Evolutionary conservation across 2,113 vertebrate genomes (phyloP), one percentile per base, ranked within the genome.

Genomic region (Aegotheles bennettii): DNA sequence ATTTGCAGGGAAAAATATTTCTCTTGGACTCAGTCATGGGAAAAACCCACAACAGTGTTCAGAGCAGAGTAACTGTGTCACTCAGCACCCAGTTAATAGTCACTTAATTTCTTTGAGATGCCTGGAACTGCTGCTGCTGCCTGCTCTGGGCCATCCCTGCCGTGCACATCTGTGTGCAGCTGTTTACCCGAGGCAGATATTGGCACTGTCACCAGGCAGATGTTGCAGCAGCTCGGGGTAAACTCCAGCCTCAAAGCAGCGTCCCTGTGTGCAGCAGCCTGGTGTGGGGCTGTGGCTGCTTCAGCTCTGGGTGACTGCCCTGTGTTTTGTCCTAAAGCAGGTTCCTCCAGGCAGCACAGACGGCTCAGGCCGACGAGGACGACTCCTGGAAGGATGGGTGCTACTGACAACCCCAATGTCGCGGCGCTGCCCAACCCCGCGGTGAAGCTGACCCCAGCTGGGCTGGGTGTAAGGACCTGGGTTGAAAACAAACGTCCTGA

Each of bases 361-460:
- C 91, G 6, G 79, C 60, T 40, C 81, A 75, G 59, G 65, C 76
- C 21, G 42, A 90, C 0, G 93, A 98, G 50, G 97, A 98, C 0
- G 99, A 99, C 31, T 98, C 99, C 40, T 99, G 99, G 99, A 99
- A 99, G 97, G 99, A 99, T 1, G 99, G 99, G 65, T 99, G 99
- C 88, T 99, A 99, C 97, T 99, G 97, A 99, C 5, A 10, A 16
- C 36, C 78, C 53, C 16, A 42, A 64, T 14, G 18, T 68, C 7
- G 47, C 25, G 5, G 28, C 42, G 16, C 64, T 91, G 70, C 45
- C 16, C 11, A 9, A 35, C n/a, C 6, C 40, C 65, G 16, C 69
- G 1, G 38, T 59, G 84, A 56, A 67, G 82, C 91, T 57, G 84
- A 89, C 92, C 97, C 97, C 97, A 98, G 97, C 97, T 94, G 98